These are phyloP conservation scores for Papilio xuthus DNA, from an alignment of 1,140 invertebrate genomes.

Conservation along the genomic window DNA sequence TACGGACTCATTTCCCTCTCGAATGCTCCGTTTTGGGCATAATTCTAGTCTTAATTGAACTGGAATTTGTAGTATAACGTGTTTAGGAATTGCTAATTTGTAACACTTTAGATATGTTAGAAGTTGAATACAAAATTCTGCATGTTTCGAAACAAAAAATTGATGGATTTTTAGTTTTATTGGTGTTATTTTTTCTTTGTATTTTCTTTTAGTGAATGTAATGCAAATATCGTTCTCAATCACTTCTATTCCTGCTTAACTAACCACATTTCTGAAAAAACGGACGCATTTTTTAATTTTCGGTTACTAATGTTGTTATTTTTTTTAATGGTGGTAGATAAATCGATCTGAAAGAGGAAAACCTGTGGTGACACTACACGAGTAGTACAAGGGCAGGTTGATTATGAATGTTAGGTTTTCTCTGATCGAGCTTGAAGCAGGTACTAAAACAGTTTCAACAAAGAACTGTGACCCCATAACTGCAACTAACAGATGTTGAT, in stretches of 20 bases:
- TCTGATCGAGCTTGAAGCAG: not conserved
- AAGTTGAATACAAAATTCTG: not conserved
- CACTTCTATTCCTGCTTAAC: no score
- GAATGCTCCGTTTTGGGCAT: not conserved
- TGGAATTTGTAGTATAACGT: not conserved
- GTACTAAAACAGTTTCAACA: not conserved
- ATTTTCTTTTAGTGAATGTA: no score
- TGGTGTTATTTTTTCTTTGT: no score
- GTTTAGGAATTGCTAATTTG: constrained; percentile 8
- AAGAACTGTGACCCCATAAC: not conserved
- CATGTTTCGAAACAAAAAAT: not conserved
- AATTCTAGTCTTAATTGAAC: constrained; percentile 5
- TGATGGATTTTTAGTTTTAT: not conserved
- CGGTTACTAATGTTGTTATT: no score
- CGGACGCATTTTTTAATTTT: no score
- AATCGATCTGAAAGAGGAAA: not conserved
- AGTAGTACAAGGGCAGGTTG: not conserved
- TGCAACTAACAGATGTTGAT: constrained; percentile 4
- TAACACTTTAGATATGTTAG: not conserved
- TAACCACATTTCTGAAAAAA: no score
- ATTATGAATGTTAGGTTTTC: not conserved
- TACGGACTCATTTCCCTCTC: constrained; percentile 25
- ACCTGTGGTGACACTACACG: not conserved
- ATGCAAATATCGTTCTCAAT: not conserved
- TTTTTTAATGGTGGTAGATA: no score